A percentile compares a stretch with the other conserved stretches of the same genome.
Evolutionary conservation across 2,113 vertebrate species (phyloP).

Genomic region (Hassar affinis): DNA sequence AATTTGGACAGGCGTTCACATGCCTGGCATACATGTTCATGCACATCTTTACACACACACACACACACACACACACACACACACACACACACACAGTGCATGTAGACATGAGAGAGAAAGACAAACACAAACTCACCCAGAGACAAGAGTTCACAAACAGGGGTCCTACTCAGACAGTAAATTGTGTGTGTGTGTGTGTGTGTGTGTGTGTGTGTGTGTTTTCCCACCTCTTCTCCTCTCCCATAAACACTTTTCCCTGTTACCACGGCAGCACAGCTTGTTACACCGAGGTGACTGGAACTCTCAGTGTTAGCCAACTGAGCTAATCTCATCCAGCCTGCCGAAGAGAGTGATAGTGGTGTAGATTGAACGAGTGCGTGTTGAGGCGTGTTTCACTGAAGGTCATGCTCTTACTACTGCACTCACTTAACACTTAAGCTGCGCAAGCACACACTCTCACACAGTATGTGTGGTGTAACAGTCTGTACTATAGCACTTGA

Average conservation of each 20-base stretch:
- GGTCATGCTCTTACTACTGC: not conserved
- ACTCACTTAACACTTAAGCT: not conserved
- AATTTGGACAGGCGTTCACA: too few relatives aligned
- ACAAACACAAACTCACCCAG: not conserved
- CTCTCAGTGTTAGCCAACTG: constrained; percentile 29
- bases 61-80: constrained; percentile 1
- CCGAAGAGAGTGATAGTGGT: constrained; percentile 1
- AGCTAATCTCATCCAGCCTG: constrained; percentile 11
- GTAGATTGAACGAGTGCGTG: not conserved
- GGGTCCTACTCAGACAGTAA: not conserved
- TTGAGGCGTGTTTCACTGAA: not conserved
- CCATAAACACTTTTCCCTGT: constrained; percentile 32
- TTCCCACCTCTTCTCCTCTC: constrained; percentile 39
- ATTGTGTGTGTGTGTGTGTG: not conserved
- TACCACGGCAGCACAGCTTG: constrained; percentile 42
- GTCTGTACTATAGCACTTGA: not conserved
- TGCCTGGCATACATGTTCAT: too few relatives aligned
- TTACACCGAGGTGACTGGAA: constrained; percentile 33
- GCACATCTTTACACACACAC: too few relatives aligned
- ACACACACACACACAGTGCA: not conserved
- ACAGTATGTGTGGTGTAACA: not conserved
- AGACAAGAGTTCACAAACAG: not conserved
- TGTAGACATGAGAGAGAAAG: not conserved
- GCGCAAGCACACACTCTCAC: not conserved
- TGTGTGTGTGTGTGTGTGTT: constrained; percentile 1